Percentiles rank a stretch among this genome's conserved stretches.
phyloP scores from a whole-genome alignment of 2,113 vertebrate genomes.

The Phalacrocorax brasilianus region DNA sequence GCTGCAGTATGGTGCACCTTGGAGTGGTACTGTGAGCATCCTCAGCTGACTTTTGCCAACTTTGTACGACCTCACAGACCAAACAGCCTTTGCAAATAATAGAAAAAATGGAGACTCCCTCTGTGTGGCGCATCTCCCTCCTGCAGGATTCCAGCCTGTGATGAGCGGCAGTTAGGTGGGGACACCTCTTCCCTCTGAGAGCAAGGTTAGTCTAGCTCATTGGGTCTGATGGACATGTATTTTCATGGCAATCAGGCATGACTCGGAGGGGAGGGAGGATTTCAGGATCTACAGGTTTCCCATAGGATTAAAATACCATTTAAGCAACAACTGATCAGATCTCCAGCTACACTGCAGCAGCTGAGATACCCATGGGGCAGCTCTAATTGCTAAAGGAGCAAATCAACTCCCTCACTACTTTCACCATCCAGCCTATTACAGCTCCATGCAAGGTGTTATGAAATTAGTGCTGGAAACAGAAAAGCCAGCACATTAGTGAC shows the following conservation, averaged over 20 bases:
- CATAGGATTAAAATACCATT: background rate
- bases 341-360: background rate
- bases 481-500: background rate
- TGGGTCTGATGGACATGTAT: background rate
- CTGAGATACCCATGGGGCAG: background rate
- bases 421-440: background rate
- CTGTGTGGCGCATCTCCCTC: background rate
- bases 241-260: background rate
- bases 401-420: rapidly evolving
- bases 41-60: background rate
- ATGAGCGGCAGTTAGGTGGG: background rate
- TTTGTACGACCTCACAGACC: background rate
- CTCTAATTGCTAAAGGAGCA: background rate
- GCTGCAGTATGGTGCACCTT: background rate
- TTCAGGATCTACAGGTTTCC: background rate
- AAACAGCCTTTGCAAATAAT: background rate
- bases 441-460: background rate
- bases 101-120: background rate
- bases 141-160: background rate
- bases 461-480: background rate
- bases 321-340: background rate
- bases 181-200: background rate
- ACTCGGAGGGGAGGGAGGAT: background rate
- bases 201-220: background rate
- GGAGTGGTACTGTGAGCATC: background rate